Percentiles rank a stretch among this genome's conserved stretches.
Evolutionary conservation across 2,888 invertebrate species (phyloP).

Genomic region (Arctia plantaginis): DNA sequence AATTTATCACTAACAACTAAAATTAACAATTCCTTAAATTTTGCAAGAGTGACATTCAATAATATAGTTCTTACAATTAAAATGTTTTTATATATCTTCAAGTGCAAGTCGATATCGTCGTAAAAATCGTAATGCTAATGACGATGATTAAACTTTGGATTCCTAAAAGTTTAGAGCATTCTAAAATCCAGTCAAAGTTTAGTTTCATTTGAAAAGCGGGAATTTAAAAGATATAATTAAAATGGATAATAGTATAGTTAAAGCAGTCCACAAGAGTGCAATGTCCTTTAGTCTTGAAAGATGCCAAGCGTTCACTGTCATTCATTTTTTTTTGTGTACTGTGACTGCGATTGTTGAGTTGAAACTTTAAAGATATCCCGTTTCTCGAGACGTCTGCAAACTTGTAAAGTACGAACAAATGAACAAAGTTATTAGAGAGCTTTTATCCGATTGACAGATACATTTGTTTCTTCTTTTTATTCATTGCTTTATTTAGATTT

Average conservation of each 20-base stretch:
- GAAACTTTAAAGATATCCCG: slow-evolving; percentile 10
- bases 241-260: not conserved
- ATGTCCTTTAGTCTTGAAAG: not conserved
- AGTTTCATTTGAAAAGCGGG: slow-evolving; percentile 1
- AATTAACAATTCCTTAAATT: no score
- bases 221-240: slow-evolving; percentile 5
- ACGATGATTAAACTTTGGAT: slow-evolving; percentile 4
- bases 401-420: slow-evolving; percentile 11
- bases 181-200: not conserved
- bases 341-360: slow-evolving; percentile 1
- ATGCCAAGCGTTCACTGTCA: not conserved
- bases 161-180: not conserved
- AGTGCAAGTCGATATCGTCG: not conserved
- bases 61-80: no score
- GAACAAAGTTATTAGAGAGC: not conserved
- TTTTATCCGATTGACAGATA: not conserved
- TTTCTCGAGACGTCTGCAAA: slow-evolving; percentile 3
- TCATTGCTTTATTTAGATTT: not conserved
- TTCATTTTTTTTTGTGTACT: not conserved
- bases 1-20: no score
- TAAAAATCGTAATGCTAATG: not conserved
- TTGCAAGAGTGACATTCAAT: no score
- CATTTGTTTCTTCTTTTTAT: not conserved
- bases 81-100: no score
- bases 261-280: not conserved